Evolutionary conservation across 2,797 vertebrate species (phyloP).

Genomic region (Brotula barbata): DNA sequence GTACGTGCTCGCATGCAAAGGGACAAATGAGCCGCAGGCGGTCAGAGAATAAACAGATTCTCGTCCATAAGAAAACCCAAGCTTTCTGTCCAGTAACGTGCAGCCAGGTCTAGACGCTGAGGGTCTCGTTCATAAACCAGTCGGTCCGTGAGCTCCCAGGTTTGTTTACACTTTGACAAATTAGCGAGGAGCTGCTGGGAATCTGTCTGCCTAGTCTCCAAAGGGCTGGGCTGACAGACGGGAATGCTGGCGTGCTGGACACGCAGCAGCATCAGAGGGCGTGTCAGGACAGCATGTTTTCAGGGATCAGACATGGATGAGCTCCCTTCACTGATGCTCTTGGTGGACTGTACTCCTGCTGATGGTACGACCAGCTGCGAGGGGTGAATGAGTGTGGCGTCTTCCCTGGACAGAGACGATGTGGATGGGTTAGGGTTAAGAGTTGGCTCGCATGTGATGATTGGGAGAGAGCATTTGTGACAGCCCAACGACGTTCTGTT

Average conservation of each 20-base stretch:
- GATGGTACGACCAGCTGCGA: conserved; percentile 25
- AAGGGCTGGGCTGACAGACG: conserved; percentile 56
- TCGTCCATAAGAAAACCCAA: conserved; percentile 4
- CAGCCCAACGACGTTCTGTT: conserved; percentile 73
- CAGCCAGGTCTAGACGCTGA: conserved; percentile 20
- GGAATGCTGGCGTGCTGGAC: conserved; percentile 60
- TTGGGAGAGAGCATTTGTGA: conserved; percentile 61
- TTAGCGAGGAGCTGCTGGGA: conserved; percentile 54
- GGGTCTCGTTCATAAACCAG: conserved; percentile 30
- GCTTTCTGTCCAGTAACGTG: not conserved
- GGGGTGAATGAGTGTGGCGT: conserved; percentile 6
- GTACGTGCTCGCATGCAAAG: not conserved
- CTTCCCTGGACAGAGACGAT: conserved; percentile 10
- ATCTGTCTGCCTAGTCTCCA: conserved; percentile 59
- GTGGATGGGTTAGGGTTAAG: conserved; percentile 69
- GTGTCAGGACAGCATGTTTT: conserved; percentile 17
- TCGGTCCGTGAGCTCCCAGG: conserved; percentile 25
- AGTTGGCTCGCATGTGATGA: conserved; percentile 47
- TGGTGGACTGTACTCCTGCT: conserved; percentile 15
- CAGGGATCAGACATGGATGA: conserved; percentile 39
- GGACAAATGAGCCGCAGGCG: not conserved
- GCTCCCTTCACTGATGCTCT: conserved; percentile 3
- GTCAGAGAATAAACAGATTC: not conserved
- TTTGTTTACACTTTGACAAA: conserved; percentile 59
- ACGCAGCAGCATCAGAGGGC: conserved; percentile 31